Base-by-base conservation (phyloP, 2,888 invertebrate genomes). In the Alsophila aescularia region DNA sequence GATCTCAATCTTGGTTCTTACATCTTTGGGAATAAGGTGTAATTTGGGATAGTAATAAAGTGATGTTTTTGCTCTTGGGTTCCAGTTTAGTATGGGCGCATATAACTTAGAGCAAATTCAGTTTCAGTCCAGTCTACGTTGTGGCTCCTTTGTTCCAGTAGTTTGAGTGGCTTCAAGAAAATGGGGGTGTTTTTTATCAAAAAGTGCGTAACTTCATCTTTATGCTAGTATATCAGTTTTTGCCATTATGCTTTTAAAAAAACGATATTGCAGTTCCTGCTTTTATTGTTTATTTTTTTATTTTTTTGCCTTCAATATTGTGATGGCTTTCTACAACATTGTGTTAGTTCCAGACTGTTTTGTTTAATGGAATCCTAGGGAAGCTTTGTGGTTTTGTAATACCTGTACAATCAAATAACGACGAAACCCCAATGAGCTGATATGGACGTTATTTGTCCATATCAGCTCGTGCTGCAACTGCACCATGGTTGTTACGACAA, bases 141-240 rank as follows among this genome's bases (percentile, higher is more conserved):
- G 64, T 62, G 70, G 66, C 69, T 64, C 72, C 55, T 59, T 60
- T 59, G 62, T 64, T 66, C 60, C 56, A 59, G 67, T 73, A 70
- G 64, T 62, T 66, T 68, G 52, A 53, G 51, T 49, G 35, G 34
- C 37, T 65, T 12, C 10, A 42, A 15, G 45, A 69, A 70, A 71
- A 89, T 88, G 89, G 87, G 82, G 53, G 80, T 87, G 29, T 83
- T 81, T 58, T 77, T 82, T 53, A 58, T 83, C 16, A 85, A 71
- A 69, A 86, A 79, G 87, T 87, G 75, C 63, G 86, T 78, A 68
- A 53, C 13, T 32, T 32, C 5, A 8, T 2, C n/a, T 29, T n/a
- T n/a, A 29, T 29, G 10, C 1, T 29, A 29, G 29, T 29, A 29
- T n/a, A n/a, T n/a, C n/a, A n/a, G 5, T 9, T 27, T 27, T 27